Base-by-base conservation (phyloP, 1,140 invertebrate genomes). In the Leptinotarsa defecta region DNA sequence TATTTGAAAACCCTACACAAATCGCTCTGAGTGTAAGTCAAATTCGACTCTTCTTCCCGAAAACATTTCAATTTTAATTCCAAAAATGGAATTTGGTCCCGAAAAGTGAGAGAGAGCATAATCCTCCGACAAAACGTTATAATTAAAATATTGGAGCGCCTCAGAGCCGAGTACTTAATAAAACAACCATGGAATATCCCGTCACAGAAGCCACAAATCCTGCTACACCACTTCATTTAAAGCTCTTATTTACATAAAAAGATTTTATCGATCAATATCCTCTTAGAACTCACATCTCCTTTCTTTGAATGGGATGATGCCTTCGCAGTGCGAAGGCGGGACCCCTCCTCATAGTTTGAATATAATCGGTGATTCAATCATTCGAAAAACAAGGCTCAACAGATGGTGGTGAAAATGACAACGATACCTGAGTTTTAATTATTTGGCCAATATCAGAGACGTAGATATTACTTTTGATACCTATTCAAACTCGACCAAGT, bases 231-330 rank as follows among this genome's bases (percentile, higher is more conserved):
- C 62, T 73, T 61, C 34, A 24, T 43, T 19, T 62, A 17, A 65
- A 73, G 72, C 72, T 48, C 22, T 73, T 73, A 73, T 73, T 73
- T 73, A 73, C 72, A 73, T 73, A 73, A 73, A 73, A 73, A 73
- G 62, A 65, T 65, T 57, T 48, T 73, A 73, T 34, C 61, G 72
- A 73, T 73, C 72, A 61, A 34, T 73, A 49, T 65, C 22, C 61
- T 65, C 64, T 48, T 22, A 64, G 20, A 57, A n/a, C 52, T 57
- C 52, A 3, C 5, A 57, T 57, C 52, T 57, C 52, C n/a, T 15
- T 57, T 57, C 52, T 57, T 4, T 57, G 4, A 57, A n/a, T 57
- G 52, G 1, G n/a, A 17, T 4, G 52, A 57, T 17, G 52, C 13
- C 15, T 17, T 57, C 52, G 13, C 52, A 57, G n/a, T 57, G 52